These are phyloP conservation scores for Epizoanthus illoricatus DNA, from an alignment of 92 coral and sea anemone genomes.

Conservation along the genomic window DNA sequence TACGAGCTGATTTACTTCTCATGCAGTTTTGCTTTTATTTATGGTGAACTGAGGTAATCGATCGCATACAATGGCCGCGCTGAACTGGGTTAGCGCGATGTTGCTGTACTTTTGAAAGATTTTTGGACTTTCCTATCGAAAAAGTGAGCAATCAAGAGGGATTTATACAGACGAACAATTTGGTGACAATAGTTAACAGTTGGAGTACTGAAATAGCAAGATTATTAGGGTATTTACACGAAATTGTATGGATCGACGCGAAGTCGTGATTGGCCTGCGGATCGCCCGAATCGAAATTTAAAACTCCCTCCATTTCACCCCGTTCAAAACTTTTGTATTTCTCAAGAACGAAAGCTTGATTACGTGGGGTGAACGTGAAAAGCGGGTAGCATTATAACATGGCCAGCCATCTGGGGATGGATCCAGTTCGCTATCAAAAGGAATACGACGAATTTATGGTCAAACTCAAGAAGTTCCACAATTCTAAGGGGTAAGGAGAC, in stretches of 20 bases:
- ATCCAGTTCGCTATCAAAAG: conserved; percentile 76
- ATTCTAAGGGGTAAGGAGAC: conserved; percentile 88
- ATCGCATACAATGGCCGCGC: conserved; percentile 88
- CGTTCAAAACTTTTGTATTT: conserved; percentile 81
- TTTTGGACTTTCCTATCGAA: conserved; percentile 38
- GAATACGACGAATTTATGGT: conserved; percentile 94
- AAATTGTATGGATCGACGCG: conserved; percentile 77
- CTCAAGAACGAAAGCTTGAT: conserved; percentile 61
- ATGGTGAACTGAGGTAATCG: conserved; percentile 93
- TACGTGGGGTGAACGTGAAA: conserved; percentile 68
- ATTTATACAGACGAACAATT: conserved; percentile 46
- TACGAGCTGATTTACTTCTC: conserved; percentile 70
- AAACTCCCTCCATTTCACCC: conserved; percentile 96
- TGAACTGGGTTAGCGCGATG: conserved; percentile 65
- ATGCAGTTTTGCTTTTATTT: conserved; percentile 86
- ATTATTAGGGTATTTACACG: conserved; percentile 66
- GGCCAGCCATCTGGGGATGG: conserved; percentile 88
- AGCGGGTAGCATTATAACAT: conserved; percentile 67
- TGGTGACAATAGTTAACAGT: conserved; percentile 51
- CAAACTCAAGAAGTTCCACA: conserved; percentile 92
- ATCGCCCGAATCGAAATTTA: conserved; percentile 87
- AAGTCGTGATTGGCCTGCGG: conserved; percentile 87
- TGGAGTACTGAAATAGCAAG: conserved; percentile 41
- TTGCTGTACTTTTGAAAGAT: conserved; percentile 80
- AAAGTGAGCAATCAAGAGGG: conserved; percentile 43